Conservation (phyloP, 2,888 invertebrate genomes). For the Apotomis capreana region DNA sequence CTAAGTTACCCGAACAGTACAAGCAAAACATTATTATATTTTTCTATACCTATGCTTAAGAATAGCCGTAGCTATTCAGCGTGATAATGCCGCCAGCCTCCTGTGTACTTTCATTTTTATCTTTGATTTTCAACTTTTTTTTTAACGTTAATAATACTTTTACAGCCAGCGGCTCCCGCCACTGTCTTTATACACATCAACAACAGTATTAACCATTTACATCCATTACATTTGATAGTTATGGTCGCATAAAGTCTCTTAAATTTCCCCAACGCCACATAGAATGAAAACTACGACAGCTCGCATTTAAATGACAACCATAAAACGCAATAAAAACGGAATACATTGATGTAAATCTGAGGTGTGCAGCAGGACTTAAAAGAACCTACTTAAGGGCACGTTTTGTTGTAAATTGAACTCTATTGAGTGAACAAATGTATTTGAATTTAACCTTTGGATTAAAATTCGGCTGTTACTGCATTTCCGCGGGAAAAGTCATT, state of each 20-base stretch:
- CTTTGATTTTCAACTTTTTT: too few relatives aligned
- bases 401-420: neutral
- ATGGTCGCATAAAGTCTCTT: neutral
- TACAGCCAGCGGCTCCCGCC: neutral
- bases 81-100: too few relatives aligned
- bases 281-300: conserved; percentile 13
- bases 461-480: too few relatives aligned
- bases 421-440: neutral
- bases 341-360: conserved; percentile 27
- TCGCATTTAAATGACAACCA: conserved; percentile 25
- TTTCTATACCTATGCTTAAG: too few relatives aligned
- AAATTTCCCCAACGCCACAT: conserved; percentile 8
- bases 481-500: too few relatives aligned
- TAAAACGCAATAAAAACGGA: conserved; percentile 29
- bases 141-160: too few relatives aligned
- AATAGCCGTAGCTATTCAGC: too few relatives aligned
- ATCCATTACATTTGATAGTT: conserved; percentile 2
- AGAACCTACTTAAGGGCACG: neutral
- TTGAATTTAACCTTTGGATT: too few relatives aligned
- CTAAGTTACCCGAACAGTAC: too few relatives aligned
- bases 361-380: conserved; percentile 3
- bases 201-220: neutral
- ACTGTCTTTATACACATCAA: neutral
- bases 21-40: too few relatives aligned
- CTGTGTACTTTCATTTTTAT: too few relatives aligned